A percentile compares a stretch with the other conserved stretches of the same genome.
These are phyloP conservation scores for Pseudotriccus pelzelni DNA, from an alignment of 2,797 vertebrate genomes.

Conservation along the genomic window DNA sequence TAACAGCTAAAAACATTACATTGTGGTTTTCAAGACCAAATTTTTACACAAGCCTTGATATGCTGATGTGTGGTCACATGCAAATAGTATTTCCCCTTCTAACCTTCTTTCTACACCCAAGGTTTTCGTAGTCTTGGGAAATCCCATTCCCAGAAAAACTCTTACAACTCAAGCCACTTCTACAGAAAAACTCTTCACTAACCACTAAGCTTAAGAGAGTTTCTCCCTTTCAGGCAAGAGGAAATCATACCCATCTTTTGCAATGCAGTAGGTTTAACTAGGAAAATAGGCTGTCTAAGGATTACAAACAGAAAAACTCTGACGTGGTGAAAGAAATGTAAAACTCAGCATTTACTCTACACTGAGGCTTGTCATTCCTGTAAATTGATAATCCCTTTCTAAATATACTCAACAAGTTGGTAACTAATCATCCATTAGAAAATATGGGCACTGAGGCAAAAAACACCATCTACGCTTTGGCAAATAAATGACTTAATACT, in stretches of 20 bases:
- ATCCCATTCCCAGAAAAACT: neutral
- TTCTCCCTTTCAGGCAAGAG: neutral
- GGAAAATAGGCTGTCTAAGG: neutral
- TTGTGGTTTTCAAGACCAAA: neutral
- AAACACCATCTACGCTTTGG: neutral
- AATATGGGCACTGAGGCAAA: neutral
- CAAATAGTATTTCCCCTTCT: neutral
- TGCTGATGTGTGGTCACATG: neutral
- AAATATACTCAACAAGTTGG: neutral
- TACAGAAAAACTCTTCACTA: constrained; percentile 1
- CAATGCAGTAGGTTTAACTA: neutral
- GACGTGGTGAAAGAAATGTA: neutral
- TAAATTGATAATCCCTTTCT: neutral
- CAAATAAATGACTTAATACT: neutral
- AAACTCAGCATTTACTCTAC: neutral
- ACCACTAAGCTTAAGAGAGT: fast-evolving
- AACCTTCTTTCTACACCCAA: neutral
- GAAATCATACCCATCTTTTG: neutral
- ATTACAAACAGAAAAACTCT: neutral
- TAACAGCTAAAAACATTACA: neutral
- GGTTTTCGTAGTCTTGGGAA: neutral
- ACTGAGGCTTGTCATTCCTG: neutral
- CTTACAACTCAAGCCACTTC: neutral
- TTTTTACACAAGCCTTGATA: neutral
- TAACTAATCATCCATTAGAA: neutral